Base-by-base conservation (phyloP, 2,797 vertebrate species). In the Notolabrus celidotus region DNA sequence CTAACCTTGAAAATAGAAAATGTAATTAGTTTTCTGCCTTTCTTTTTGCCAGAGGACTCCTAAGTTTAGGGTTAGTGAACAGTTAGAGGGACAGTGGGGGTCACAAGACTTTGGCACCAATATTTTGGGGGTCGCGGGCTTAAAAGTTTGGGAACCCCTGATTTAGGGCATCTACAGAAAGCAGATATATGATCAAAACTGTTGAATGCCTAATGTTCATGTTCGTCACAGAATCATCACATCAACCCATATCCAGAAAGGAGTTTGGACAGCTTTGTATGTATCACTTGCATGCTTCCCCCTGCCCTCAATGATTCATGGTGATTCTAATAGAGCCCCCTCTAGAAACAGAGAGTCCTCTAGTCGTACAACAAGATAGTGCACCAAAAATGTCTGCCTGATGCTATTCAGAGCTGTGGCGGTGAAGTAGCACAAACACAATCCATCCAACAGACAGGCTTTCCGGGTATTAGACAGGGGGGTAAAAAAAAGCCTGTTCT, bases 231-330 rank as follows among this genome's bases (percentile, higher is more conserved):
- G 91, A 93, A 58, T 66, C 82, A 60, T 87, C 86, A 64, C 82
- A 86, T 74, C 93, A 84, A 0, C 88, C 15, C 34, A 82, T 91
- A 51, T 80, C 90, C 87, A 92, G 87, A 93, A 93, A 88, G 90
- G 92, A 91, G 77, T 76, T 47, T 79, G 90, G 90, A 87, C 85
- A 88, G 83, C 87, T 92, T 90, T 92, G 93, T 93, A 93, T 92
- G 92, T 94, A 93, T 90, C 54, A 57, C 63, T 73, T 84, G 65
- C 69, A 84, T 80, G 71, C 34, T 82, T 74, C 51, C 72, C 75
- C 73, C 53, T 39, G n/a, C 41, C 76, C 67, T 76, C 55, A 19
- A 20, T 74, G 76, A 64, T 74, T 87, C 11, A 23, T 74, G 66
- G 62, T 85, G 86, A 75, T 88, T 86, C 29, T 63, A 7, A 63